Conservation (phyloP, 2,888 invertebrate species). For the Harpalus rufipes region DNA sequence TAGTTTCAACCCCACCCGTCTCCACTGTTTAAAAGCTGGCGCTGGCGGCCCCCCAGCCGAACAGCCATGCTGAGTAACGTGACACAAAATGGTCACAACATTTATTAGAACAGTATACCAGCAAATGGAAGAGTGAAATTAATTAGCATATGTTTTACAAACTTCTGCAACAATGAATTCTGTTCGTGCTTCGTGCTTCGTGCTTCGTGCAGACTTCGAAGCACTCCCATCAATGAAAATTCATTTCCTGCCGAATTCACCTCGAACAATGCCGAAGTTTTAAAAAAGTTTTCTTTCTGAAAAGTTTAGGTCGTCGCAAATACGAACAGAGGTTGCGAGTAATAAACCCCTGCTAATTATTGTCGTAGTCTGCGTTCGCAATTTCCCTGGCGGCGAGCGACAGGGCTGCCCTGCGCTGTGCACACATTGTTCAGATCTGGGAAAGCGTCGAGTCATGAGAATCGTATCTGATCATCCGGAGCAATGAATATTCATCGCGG, state of each 20-base stretch:
- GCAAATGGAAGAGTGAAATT: slow-evolving; percentile 11
- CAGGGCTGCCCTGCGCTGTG: slow-evolving; percentile 8
- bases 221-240: slow-evolving; percentile 34
- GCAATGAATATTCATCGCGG: slow-evolving; percentile 72
- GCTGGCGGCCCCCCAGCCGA: too few relatives aligned
- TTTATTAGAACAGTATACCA: not conserved
- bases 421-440: slow-evolving; percentile 69
- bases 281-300: slow-evolving; percentile 48
- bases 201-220: not conserved
- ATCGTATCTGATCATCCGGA: slow-evolving; percentile 72
- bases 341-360: slow-evolving; percentile 65
- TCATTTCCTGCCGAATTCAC: slow-evolving; percentile 31
- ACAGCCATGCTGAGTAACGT: too few relatives aligned
- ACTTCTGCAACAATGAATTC: not conserved
- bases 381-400: slow-evolving; percentile 25
- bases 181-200: too few relatives aligned
- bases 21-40: too few relatives aligned
- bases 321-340: slow-evolving; percentile 63
- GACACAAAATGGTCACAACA: too few relatives aligned
- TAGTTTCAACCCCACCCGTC: too few relatives aligned
- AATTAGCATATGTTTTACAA: slow-evolving; percentile 24
- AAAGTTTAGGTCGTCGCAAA: not conserved
- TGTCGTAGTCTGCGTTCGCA: slow-evolving; percentile 55
- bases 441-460: slow-evolving; percentile 72
- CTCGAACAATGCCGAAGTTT: slow-evolving; percentile 33